Evolutionary conservation across 2,113 vertebrate species (phyloP).

Genomic region (Macaca mulatta): DNA sequence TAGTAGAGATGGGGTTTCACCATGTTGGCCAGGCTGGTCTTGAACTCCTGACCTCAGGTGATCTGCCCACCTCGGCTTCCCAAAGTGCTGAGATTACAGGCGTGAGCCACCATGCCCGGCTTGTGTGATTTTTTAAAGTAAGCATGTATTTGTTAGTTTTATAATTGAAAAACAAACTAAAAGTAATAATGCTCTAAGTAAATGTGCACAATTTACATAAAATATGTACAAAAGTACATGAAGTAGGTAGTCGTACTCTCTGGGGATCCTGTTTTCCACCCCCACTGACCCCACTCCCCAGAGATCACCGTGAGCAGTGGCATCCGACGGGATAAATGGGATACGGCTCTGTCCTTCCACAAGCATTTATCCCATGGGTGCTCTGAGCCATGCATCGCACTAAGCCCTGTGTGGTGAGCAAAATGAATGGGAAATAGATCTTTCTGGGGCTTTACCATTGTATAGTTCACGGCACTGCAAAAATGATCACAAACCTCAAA

Average conservation of each 20-base stretch:
- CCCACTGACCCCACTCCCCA: rapidly evolving
- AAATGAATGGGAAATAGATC: neutral
- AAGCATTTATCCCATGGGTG: neutral
- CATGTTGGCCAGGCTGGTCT: too few species aligned
- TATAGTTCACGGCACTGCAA: neutral
- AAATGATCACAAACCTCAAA: neutral
- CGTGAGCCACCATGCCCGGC: too few species aligned
- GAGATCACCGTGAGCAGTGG: neutral
- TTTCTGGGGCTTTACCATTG: neutral
- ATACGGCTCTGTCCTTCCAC: neutral
- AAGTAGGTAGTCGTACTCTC: neutral
- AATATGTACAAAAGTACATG: neutral
- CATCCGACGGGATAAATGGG: neutral
- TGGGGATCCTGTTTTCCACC: rapidly evolving
- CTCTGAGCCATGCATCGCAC: too few species aligned
- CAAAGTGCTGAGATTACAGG: too few species aligned
- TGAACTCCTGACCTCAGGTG: too few species aligned
- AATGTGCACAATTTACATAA: too few species aligned
- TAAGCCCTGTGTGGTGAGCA: neutral
- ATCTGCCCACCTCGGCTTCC: too few species aligned
- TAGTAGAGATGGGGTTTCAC: too few species aligned
- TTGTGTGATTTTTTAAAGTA: neutral
- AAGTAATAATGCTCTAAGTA: neutral
- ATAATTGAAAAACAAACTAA: neutral
- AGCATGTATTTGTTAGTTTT: neutral